A percentile compares a stretch with the other conserved stretches of the same genome.
These are phyloP conservation scores for Falco biarmicus DNA, from an alignment of 2,797 vertebrate genomes.

Conservation along the genomic window DNA sequence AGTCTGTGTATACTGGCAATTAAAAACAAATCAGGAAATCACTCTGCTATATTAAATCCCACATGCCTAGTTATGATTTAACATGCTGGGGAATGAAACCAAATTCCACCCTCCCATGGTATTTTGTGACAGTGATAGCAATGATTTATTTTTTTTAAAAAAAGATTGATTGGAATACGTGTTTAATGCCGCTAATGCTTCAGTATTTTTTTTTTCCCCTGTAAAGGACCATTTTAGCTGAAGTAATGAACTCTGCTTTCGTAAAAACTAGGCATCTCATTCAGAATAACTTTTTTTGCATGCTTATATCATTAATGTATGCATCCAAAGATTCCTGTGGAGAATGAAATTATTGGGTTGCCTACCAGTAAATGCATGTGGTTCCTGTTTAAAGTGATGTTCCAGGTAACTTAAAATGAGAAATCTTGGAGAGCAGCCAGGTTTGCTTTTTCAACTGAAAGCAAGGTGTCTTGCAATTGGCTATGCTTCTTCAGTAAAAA, in stretches of 20 bases:
- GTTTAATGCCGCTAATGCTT: not conserved
- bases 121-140: constrained; percentile 11
- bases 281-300: not conserved
- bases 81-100: constrained; percentile 32
- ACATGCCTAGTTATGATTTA: constrained; percentile 52
- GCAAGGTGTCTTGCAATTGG: not conserved
- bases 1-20: constrained; percentile 43
- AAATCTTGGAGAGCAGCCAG: not conserved
- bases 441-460: not conserved
- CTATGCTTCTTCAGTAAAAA: not conserved
- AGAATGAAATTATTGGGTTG: constrained; percentile 25
- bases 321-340: constrained; percentile 15
- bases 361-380: not conserved
- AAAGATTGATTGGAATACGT: not conserved
- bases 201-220: not conserved
- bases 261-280: not conserved
- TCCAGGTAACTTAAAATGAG: constrained; percentile 39
- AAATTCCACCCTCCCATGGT: constrained; percentile 18
- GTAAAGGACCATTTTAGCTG: not conserved
- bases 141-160: not conserved
- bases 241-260: not conserved
- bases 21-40: constrained; percentile 64
- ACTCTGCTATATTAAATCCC: constrained; percentile 55
- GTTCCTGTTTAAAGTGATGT: not conserved
- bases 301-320: not conserved